phyloP scores from a whole-genome alignment of 2,113 vertebrate species.

The Anolis sagrei region DNA sequence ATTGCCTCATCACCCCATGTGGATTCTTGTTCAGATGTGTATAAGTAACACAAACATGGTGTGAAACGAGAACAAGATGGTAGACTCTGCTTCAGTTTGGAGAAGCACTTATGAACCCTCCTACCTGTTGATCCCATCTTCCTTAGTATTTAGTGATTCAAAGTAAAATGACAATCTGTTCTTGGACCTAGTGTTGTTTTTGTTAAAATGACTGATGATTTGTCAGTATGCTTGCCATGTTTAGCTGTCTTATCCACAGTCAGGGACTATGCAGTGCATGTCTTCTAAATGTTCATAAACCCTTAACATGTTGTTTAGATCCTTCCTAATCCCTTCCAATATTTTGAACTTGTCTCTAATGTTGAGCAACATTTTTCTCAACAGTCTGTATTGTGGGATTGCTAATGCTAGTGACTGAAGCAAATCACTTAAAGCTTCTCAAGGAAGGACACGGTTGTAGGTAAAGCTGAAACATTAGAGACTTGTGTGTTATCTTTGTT shows the following conservation, averaged over 20 bases:
- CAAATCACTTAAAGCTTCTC: constrained; percentile 75
- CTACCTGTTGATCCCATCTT: not conserved
- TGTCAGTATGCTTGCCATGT: constrained; percentile 26
- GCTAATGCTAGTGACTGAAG: constrained; percentile 73
- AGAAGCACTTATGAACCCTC: not conserved
- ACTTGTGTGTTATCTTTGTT: constrained; percentile 66
- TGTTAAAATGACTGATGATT: constrained; percentile 10
- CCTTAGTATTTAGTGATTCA: not conserved
- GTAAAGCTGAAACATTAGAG: constrained; percentile 73
- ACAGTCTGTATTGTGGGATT: constrained; percentile 74
- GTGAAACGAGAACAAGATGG: not conserved
- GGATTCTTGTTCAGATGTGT: not conserved
- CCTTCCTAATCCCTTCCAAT: constrained; percentile 50
- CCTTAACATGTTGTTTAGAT: constrained; percentile 58
- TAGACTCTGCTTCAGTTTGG: not conserved
- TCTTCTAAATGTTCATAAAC: constrained; percentile 43
- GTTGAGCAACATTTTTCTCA: constrained; percentile 76
- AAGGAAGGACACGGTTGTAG: constrained; percentile 73
- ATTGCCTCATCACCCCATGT: not conserved
- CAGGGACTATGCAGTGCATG: constrained; percentile 6
- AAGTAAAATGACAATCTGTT: not conserved
- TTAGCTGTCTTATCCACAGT: constrained; percentile 29
- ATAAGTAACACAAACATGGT: not conserved
- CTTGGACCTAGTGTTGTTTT: not conserved
- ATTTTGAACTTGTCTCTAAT: constrained; percentile 67